Percentiles rank a stretch among this genome's conserved stretches.
phyloP scores from a whole-genome alignment of 2,113 vertebrate genomes.

The Ophiodon elongatus region DNA sequence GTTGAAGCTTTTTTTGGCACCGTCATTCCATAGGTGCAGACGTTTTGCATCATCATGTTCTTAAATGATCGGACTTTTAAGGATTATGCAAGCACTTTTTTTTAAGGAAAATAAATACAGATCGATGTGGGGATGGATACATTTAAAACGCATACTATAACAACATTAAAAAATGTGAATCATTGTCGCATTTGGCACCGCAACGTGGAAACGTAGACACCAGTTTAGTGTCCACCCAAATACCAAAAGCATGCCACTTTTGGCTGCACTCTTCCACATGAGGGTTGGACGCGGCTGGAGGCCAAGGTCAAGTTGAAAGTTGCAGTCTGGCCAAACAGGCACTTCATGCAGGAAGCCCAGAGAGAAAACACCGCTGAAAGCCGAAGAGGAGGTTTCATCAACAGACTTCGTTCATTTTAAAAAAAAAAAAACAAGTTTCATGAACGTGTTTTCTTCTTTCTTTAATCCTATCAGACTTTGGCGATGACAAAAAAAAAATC shows the following conservation, averaged over 20 bases:
- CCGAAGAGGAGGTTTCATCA: not conserved
- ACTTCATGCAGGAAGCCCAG: constrained; percentile 55
- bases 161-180: not conserved
- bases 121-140: not conserved
- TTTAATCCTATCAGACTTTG: not conserved
- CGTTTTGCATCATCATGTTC: not conserved
- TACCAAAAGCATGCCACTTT: constrained; percentile 32
- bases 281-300: constrained; percentile 84
- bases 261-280: constrained; percentile 26
- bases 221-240: constrained; percentile 25
- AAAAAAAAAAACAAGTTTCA: not conserved
- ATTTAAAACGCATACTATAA: not conserved
- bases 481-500: not conserved
- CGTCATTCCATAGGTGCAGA: not conserved
- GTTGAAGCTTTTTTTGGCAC: rapidly evolving
- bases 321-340: constrained; percentile 85
- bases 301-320: constrained; percentile 99
- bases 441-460: not conserved
- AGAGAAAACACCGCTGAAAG: constrained; percentile 15
- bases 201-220: not conserved
- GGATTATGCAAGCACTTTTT: not conserved
- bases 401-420: not conserved
- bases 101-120: not conserved
- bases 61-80: not conserved
- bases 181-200: not conserved